Base-by-base conservation (phyloP, 2,888 invertebrate species). In the Alsophila aescularia region DNA sequence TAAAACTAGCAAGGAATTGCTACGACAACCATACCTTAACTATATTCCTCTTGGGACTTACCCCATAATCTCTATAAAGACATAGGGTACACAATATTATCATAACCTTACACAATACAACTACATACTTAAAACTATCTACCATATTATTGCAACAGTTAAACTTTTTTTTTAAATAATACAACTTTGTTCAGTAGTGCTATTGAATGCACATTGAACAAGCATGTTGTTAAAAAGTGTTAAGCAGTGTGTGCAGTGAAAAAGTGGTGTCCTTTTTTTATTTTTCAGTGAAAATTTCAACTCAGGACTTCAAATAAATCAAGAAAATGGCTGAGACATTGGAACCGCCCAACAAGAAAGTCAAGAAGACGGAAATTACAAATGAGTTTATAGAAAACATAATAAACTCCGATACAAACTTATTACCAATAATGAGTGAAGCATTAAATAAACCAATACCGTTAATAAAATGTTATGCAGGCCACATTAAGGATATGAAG, bases 391-490 rank as follows among this genome's bases (percentile, higher is more conserved):
- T 81, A 18, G 32, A 72, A 7, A 72, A 69, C 21, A 60, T 90
- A 15, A 68, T 58, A 14, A 58, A 59, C 6, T 78, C 79, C 0
- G 62, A 65, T 21, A 73, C 67, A 9, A 87, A 89, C 21, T 70
- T 91, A 0, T 83, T 79, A 63, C 92, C 94, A 0, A 83, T 96
- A 9, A 66, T 96, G 7, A 81, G 92, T 9, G 87, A 93, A 44
- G 93, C 93, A 18, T 81, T 93, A 6, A 79, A 75, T 0, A 77
- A 90, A 13, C 83, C 90, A 3, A 79, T 93, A 15, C 83, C 90
- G 0, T 77, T 93, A 0, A 85, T 90, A 0, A 87, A 93, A 57
- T 94, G 94, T 0, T 95, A 93, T 69, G 87, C 94, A 2, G 95
- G 93, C 4, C 86, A 85, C 34, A 89, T 96, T 14, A 90, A 85